phyloP scores from a whole-genome alignment of 1,140 invertebrate genomes.

The Pantala flavescens region DNA sequence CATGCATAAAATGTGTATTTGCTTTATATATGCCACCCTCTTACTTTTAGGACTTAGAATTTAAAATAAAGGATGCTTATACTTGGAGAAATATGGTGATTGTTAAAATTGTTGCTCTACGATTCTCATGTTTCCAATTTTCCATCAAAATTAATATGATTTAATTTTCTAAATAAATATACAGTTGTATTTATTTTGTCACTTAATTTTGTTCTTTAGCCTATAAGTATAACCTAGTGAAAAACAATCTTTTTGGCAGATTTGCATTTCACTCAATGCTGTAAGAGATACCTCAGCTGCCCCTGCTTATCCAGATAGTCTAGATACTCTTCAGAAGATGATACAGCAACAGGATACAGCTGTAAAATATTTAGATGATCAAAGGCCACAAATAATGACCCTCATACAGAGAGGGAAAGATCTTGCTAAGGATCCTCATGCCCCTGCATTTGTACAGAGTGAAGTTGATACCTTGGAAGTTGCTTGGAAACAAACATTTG shows the following conservation, averaged over 20 bases:
- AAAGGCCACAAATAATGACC: conserved; percentile 74
- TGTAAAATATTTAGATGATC: conserved; percentile 71
- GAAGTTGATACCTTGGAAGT: conserved; percentile 74
- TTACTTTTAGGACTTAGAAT: too few species aligned
- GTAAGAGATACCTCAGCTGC: conserved; percentile 56
- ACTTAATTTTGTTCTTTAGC: too few species aligned
- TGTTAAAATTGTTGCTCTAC: too few species aligned
- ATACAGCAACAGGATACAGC: conserved; percentile 69
- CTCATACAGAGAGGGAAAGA: conserved; percentile 85
- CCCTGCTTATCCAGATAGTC: conserved; percentile 52
- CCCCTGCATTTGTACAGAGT: conserved; percentile 72
- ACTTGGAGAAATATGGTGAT: too few species aligned
- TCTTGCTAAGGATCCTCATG: conserved; percentile 70
- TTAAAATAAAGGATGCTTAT: too few species aligned
- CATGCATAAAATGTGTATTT: too few species aligned
- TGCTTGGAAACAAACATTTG: conserved; percentile 80
- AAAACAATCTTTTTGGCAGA: conserved; percentile 4
- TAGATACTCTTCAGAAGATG: conserved; percentile 61
- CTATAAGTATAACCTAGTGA: too few species aligned
- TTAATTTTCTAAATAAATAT: too few species aligned
- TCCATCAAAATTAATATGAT: too few species aligned
- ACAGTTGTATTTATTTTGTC: too few species aligned
- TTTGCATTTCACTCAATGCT: conserved; percentile 32
- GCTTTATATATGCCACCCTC: too few species aligned
- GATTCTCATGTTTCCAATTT: too few species aligned